These are phyloP conservation scores for Heterotis niloticus DNA, from an alignment of 2,113 vertebrate species.

Conservation along the genomic window DNA sequence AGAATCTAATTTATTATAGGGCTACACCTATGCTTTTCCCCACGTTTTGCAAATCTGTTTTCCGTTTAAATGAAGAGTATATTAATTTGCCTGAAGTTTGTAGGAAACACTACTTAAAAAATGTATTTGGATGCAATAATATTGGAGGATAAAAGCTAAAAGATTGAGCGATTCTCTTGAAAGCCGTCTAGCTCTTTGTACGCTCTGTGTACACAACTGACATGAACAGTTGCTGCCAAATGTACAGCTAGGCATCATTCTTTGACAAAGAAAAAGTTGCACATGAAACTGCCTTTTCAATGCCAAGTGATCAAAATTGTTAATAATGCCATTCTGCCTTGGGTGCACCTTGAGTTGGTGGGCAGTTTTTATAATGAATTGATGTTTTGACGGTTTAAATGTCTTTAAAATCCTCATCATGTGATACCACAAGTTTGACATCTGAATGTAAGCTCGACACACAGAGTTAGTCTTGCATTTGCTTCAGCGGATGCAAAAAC, in stretches of 20 bases:
- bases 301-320: background rate
- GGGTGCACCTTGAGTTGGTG: background rate
- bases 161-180: background rate
- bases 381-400: background rate
- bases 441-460: background rate
- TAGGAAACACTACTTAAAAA: background rate
- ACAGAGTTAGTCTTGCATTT: background rate
- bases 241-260: background rate
- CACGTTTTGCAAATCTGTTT: background rate
- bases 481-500: background rate
- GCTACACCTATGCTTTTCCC: background rate
- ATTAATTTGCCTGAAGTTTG: background rate
- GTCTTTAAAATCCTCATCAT: background rate
- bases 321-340: background rate
- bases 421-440: background rate
- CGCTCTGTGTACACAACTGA: background rate
- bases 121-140: background rate
- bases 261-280: conserved; percentile 13
- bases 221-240: conserved; percentile 6
- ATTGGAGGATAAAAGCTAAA: background rate
- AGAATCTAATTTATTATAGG: too few relatives aligned
- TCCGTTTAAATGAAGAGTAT: background rate
- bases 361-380: background rate
- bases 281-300: conserved; percentile 10
- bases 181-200: background rate